A percentile compares a stretch with the other conserved stretches of the same genome.
phyloP scores from a whole-genome alignment of 2,888 invertebrate species.

The Rhorus exstirpatorius region DNA sequence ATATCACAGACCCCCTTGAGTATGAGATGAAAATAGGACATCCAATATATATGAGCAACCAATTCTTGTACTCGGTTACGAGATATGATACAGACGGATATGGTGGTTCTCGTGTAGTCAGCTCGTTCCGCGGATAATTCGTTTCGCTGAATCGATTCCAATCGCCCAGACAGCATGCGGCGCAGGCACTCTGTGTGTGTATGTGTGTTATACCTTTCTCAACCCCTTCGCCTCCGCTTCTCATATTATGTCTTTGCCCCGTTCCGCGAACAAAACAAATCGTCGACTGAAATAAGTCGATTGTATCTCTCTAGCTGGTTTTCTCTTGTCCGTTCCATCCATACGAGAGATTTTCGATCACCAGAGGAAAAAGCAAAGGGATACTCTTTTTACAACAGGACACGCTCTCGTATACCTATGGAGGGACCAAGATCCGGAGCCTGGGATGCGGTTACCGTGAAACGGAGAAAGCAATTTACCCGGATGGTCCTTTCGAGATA shows the following conservation, averaged over 20 bases:
- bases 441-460: conserved; percentile 33
- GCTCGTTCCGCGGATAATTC: conserved; percentile 62
- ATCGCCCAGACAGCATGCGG: conserved; percentile 48
- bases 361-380: conserved; percentile 29
- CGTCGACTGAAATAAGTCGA: conserved; percentile 64
- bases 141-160: conserved; percentile 64
- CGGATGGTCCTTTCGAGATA: conserved; percentile 61
- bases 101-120: conserved; percentile 41
- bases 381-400: conserved; percentile 24
- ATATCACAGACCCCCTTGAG: no score
- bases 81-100: conserved; percentile 1
- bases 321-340: conserved; percentile 35
- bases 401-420: conserved; percentile 10
- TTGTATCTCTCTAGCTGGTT: conserved; percentile 47
- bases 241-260: conserved; percentile 33
- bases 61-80: no score
- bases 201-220: conserved; percentile 18
- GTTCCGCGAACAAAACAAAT: conserved; percentile 55
- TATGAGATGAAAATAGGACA: no score
- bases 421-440: background rate
- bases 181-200: conserved; percentile 25
- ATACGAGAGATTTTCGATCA: conserved; percentile 54
- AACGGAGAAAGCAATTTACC: conserved; percentile 65
- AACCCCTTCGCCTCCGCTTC: background rate
- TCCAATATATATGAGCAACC: no score